phyloP scores from a whole-genome alignment of 2,113 vertebrate genomes.

The Morphnarchus princeps region DNA sequence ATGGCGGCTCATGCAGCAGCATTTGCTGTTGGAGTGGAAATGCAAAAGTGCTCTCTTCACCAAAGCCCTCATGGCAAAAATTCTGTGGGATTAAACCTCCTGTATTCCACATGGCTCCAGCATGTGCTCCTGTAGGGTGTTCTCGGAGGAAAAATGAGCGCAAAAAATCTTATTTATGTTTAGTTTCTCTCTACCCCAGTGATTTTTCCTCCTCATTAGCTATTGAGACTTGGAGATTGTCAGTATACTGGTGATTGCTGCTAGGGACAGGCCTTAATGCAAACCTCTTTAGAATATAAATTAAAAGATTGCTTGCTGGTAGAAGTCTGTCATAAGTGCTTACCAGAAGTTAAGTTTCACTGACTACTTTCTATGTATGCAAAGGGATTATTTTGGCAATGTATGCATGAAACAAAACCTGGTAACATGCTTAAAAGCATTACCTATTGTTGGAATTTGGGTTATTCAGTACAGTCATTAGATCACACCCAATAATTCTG shows the following conservation, averaged over 20 bases:
- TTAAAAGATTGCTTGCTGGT: neutral
- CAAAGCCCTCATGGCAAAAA: neutral
- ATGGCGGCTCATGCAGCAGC: neutral
- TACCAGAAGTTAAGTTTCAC: neutral
- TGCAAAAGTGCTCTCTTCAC: neutral
- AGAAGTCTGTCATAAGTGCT: neutral
- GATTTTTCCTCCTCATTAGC: slow-evolving; percentile 31
- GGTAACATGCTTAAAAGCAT: slow-evolving; percentile 16
- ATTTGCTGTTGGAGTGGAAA: neutral
- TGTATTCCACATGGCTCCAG: neutral
- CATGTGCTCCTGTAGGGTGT: neutral
- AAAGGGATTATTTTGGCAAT: slow-evolving; percentile 8
- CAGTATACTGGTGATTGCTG: neutral
- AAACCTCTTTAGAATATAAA: neutral
- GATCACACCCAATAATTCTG: slow-evolving; percentile 45
- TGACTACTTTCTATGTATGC: neutral
- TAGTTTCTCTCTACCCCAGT: neutral
- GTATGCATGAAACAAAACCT: neutral
- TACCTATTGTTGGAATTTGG: slow-evolving; percentile 37
- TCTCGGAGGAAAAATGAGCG: neutral
- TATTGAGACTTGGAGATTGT: neutral
- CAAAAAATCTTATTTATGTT: neutral
- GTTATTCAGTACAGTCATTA: neutral
- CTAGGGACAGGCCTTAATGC: neutral
- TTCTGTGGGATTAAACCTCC: neutral